Conservation (phyloP, 2,113 vertebrate species). For the Calidris pygmaea region DNA sequence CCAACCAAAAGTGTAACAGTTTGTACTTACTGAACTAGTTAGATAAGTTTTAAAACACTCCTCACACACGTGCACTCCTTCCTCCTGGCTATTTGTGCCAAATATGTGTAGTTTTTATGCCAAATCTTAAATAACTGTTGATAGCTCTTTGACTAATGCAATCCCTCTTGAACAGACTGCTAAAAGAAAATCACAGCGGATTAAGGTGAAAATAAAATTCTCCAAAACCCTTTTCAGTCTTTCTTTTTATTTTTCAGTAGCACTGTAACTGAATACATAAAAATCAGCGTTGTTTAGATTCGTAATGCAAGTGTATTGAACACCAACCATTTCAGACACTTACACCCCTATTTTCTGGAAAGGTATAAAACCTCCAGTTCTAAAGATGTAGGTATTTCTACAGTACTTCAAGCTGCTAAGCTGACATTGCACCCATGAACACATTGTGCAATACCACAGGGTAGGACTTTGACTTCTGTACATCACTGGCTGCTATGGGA, state of each 20-base stretch:
- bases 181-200: not conserved
- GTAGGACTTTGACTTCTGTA: slow-evolving; percentile 40
- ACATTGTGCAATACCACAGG: slow-evolving; percentile 28
- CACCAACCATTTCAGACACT: not conserved
- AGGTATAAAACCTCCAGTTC: not conserved
- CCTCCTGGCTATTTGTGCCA: not conserved
- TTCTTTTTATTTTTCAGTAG: not conserved
- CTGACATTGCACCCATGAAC: slow-evolving; percentile 2
- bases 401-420: slow-evolving; percentile 11
- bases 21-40: not conserved
- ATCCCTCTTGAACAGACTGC: not conserved
- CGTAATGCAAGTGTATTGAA: not conserved
- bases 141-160: not conserved
- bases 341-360: not conserved
- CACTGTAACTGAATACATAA: slow-evolving; percentile 33
- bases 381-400: not conserved
- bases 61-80: not conserved
- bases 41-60: not conserved
- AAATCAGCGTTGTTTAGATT: not conserved
- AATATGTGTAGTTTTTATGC: not conserved
- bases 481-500: not conserved
- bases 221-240: not conserved
- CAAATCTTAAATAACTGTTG: not conserved
- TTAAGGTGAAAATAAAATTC: not conserved
- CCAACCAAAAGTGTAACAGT: slow-evolving; percentile 47